phyloP scores from a whole-genome alignment of 2,113 vertebrate genomes.

The Proteles cristata region DNA sequence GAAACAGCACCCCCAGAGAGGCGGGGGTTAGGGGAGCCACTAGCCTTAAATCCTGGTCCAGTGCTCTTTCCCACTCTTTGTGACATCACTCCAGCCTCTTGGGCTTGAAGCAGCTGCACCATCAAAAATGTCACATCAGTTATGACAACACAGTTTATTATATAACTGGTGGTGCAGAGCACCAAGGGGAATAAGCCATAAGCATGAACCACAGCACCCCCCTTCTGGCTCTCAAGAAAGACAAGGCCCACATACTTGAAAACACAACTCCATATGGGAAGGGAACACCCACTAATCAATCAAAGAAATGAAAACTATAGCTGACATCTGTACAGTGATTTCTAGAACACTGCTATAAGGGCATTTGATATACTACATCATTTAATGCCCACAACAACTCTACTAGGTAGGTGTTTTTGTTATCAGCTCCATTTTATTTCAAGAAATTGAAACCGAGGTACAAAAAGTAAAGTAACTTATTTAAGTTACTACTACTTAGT shows the following conservation, averaged over 20 bases:
- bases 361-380: not conserved
- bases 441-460: not conserved
- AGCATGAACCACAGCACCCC: not conserved
- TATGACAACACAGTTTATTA: conserved; percentile 74
- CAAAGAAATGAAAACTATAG: conserved; percentile 49
- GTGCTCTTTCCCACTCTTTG: conserved; percentile 53
- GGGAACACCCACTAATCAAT: not conserved
- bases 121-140: conserved; percentile 75
- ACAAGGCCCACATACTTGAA: conserved; percentile 2
- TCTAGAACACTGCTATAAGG: not conserved
- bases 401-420: not conserved
- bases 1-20: not conserved
- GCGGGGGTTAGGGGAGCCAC: not conserved
- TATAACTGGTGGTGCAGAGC: conserved; percentile 72
- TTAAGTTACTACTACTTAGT: not conserved
- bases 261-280: conserved; percentile 16
- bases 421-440: not conserved
- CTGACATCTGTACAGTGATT: not conserved
- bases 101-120: conserved; percentile 58
- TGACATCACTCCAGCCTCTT: conserved; percentile 16
- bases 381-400: not conserved
- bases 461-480: not conserved
- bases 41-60: conserved; percentile 1
- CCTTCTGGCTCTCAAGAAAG: not conserved
- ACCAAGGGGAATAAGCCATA: conserved; percentile 49